Evolutionary conservation across 2,888 invertebrate genomes (phyloP), one percentile per base, ranked within the genome.

Genomic region (Dermolepida albohirtum): DNA sequence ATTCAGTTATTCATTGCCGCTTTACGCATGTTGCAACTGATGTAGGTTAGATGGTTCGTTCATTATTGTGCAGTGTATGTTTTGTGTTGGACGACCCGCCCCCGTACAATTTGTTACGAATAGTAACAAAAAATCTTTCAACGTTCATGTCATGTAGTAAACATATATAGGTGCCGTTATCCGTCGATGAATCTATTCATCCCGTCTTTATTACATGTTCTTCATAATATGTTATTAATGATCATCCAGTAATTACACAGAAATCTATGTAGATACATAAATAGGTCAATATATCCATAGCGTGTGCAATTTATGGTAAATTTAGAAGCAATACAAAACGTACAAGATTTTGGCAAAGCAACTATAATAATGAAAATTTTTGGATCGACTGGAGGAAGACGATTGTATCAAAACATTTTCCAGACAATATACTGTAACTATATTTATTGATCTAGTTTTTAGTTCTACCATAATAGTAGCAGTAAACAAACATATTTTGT

Each of bases 71-170:
- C 27, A 29, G 44, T 41, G 27, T n/a, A n/a, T 43, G 57, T 34
- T 55, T 41, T 47, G 29, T 47, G 11, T 47, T 39, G 11, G 11
- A 47, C 29, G 47, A 27, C 29, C 34, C 59, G 47, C 59, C 59
- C 44, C 17, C 59, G 34, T 34, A 34, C 39, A 62, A 17, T 62
- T 62, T 34, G 59, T 47, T 16, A 34, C 59, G 47, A 59, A 62
- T 62, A 34, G 59, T 39, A 43, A 62, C 14, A 52, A 40, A 41
- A 22, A 62, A 47, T 7, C 5, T 62, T 52, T 47, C 47, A 59
- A 44, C 17, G 55, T 43, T n/a, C 29, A 47, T 59, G 29, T 29
- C 59, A 47, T 47, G 29, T 34, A 49, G 7, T 22, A 49, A 17
- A 49, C 49, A 17, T 49, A 49, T 10, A 22, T 22, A 49, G 27